Conservation (phyloP, 1,140 invertebrate genomes). For the Triops cancriformis region DNA sequence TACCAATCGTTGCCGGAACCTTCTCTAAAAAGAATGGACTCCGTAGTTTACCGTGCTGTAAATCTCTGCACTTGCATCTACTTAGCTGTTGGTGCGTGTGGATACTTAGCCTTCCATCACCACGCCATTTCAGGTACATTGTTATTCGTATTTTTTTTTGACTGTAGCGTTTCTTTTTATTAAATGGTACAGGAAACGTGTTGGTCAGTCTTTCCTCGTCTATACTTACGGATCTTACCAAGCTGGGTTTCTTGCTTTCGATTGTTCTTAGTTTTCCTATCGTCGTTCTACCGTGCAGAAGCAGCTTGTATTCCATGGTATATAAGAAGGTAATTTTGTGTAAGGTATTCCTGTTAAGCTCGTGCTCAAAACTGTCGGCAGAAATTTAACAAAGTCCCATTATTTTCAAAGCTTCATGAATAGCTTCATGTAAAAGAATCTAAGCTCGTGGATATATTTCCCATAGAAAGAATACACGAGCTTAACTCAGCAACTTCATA, state of each 20-base stretch:
- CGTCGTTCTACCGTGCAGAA: slow-evolving; percentile 91
- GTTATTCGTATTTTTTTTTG: slow-evolving; percentile 30
- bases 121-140: slow-evolving; percentile 57
- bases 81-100: slow-evolving; percentile 82
- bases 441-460: too few relatives aligned
- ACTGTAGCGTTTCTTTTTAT: slow-evolving; percentile 30
- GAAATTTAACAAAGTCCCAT: too few relatives aligned
- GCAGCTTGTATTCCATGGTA: slow-evolving; percentile 83
- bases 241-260: slow-evolving; percentile 88
- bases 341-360: slow-evolving; percentile 2
- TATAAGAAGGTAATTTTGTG: slow-evolving; percentile 65
- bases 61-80: slow-evolving; percentile 85
- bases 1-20: slow-evolving; percentile 82
- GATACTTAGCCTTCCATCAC: slow-evolving; percentile 84
- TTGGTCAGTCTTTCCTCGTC: slow-evolving; percentile 73
- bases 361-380: too few relatives aligned
- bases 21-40: slow-evolving; percentile 79
- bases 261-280: slow-evolving; percentile 92
- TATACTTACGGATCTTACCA: slow-evolving; percentile 72
- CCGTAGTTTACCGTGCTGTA: slow-evolving; percentile 74
- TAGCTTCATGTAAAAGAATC: too few relatives aligned
- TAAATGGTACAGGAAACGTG: slow-evolving; percentile 64
- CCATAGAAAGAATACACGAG: too few relatives aligned
- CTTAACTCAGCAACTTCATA: too few relatives aligned
- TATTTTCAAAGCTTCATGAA: too few relatives aligned